A percentile compares a stretch with the other conserved stretches of the same genome.
phyloP scores from a whole-genome alignment of 2,797 vertebrate species.

The Eidolon dupreanum region DNA sequence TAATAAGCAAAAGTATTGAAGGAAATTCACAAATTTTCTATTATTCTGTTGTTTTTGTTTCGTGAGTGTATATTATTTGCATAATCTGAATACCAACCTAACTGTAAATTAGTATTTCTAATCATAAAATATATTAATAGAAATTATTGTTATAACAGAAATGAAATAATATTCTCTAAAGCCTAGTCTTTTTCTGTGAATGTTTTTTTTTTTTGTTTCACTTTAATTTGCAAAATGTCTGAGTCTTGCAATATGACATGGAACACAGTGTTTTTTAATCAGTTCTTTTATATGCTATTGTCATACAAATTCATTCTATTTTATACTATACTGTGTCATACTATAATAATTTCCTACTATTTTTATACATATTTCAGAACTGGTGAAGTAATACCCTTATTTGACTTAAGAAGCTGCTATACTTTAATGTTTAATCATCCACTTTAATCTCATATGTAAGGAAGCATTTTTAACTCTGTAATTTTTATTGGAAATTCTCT shows the following conservation, averaged over 20 bases:
- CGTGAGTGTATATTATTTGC: neutral
- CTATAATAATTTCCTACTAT: neutral
- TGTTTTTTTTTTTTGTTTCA: neutral
- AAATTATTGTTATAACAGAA: neutral
- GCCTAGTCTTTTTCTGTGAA: neutral
- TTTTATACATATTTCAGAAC: conserved; percentile 26
- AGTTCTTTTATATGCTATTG: neutral
- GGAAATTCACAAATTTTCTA: neutral
- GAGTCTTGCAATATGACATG: neutral
- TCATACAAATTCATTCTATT: neutral
- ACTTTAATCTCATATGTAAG: neutral
- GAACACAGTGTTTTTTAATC: neutral
- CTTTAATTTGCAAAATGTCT: neutral
- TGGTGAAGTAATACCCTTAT: neutral
- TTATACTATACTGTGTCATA: neutral
- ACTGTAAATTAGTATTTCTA: neutral
- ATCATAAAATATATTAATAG: neutral
- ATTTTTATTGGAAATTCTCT: conserved; percentile 21
- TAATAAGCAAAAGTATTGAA: neutral
- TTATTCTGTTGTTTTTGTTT: neutral
- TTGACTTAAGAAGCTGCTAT: neutral
- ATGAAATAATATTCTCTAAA: neutral
- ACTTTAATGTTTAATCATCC: neutral
- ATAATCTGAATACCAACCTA: neutral
- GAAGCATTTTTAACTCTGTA: neutral